Evolutionary conservation across 2,797 vertebrate species (phyloP).

Genomic region (Lindbergichthys nudifrons): DNA sequence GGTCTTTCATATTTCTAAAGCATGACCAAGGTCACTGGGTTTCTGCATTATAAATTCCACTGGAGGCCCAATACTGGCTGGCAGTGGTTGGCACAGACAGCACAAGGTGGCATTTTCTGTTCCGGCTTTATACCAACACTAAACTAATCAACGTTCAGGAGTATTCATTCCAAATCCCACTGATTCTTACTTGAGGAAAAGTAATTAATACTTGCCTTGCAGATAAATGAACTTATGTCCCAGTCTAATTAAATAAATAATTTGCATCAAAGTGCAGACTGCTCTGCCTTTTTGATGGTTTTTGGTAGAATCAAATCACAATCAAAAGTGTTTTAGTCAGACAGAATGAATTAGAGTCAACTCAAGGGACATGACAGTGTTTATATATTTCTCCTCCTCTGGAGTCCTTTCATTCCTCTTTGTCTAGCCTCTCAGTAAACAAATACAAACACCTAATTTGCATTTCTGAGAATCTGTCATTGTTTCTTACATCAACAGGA

Average conservation of each 20-base stretch:
- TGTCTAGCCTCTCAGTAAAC: neutral
- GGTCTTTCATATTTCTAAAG: conserved; percentile 42
- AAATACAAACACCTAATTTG: conserved; percentile 1
- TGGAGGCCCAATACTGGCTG: conserved; percentile 33
- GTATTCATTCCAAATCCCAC: conserved; percentile 23
- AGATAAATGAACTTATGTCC: conserved; percentile 28
- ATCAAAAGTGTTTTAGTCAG: conserved; percentile 28
- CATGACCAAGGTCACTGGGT: conserved; percentile 53
- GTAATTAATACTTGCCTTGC: conserved; percentile 47
- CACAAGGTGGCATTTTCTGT: conserved; percentile 31
- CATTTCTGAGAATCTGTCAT: conserved; percentile 4
- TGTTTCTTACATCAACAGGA: neutral
- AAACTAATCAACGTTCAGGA: conserved; percentile 36
- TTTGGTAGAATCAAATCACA: conserved; percentile 33
- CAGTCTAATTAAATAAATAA: conserved; percentile 43
- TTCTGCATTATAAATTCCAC: conserved; percentile 64
- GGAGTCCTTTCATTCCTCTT: neutral
- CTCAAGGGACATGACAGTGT: neutral
- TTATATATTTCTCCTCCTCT: neutral
- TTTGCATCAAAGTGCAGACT: conserved; percentile 36
- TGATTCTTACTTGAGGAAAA: conserved; percentile 37
- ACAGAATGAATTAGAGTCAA: conserved; percentile 15
- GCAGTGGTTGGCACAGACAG: conserved; percentile 25
- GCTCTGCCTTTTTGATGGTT: conserved; percentile 4
- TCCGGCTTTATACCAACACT: conserved; percentile 14